Base-by-base conservation (phyloP, 1,140 invertebrate genomes). In the Micrasema minimum region DNA sequence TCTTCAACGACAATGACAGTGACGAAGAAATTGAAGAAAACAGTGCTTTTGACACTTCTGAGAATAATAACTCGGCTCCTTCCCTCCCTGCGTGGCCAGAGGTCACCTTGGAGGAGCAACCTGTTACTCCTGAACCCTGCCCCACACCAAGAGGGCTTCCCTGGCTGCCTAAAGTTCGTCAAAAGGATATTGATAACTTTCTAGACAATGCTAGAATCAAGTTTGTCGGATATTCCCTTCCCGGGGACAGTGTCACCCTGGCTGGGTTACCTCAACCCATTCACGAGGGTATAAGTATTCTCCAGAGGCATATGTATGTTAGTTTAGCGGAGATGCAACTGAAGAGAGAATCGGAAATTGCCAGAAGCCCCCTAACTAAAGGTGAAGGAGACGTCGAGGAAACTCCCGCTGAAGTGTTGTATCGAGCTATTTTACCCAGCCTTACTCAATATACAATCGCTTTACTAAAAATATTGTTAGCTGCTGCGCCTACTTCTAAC, bases 391-490 rank as follows among this genome's bases (percentile, higher is more conserved):
- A 90, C 53, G 88, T 95, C 20, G 85, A 88, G 61, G 83, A 91
- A 77, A 96, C 92, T 12, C 90, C 94, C 66, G 90, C 92, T 11
- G 96, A 98, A 87, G 87, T 93, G 72, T 85, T 98, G 14, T 98
- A 97, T 81, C 91, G 93, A 84, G 93, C 93, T 1, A 95, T 98
- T 86, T 80, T 98, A 67, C 94, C 95, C 0, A 96, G 94, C 83
- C 85, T 99, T 76, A 95, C 96, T 38, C 96, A 99, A 78, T 97
- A 98, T 79, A 96, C 98, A 92, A 99, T 99, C 76, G 95, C 96
- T 16, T 79, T 99, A 16, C 83, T 99, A 14, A 99, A 99, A 87
- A 96, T 99, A 76, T 86, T 99, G 20, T 85, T 99, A 46, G 98
- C 97, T 50, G 96, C 97, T 51, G 95, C 97, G 14, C 97, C 98